Evolutionary conservation across 2,888 invertebrate genomes (phyloP).

Genomic region (Ferdinandea cuprea): DNA sequence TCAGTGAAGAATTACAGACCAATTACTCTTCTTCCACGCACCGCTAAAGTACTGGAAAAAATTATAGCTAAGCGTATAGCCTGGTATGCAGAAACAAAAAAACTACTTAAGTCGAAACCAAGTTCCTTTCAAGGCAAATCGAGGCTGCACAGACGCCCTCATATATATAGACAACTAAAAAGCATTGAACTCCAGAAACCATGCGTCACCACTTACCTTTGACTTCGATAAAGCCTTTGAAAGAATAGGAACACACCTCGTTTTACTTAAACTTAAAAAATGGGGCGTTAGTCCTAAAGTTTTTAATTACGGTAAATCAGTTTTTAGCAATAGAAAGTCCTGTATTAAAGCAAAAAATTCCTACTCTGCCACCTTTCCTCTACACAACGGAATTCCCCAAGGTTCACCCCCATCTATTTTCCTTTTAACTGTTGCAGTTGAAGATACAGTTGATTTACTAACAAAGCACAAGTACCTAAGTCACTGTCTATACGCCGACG

Average conservation of each 20-base stretch:
- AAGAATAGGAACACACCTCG: too few species aligned
- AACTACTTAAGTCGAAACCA: too few species aligned
- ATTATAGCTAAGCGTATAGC: too few species aligned
- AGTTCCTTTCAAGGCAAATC: neutral
- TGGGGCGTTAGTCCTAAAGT: too few species aligned
- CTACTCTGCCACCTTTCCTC: conserved; percentile 1
- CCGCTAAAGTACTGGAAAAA: too few species aligned
- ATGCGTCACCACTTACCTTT: conserved; percentile 1
- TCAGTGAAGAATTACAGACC: too few species aligned
- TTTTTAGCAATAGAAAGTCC: conserved; percentile 7
- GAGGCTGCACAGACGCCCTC: too few species aligned
- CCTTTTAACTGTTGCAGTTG: conserved; percentile 2
- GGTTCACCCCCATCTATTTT: conserved; percentile 10
- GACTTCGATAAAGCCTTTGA: too few species aligned
- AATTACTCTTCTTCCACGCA: too few species aligned
- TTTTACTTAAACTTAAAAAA: conserved; percentile 6
- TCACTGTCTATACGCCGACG: conserved; percentile 19
- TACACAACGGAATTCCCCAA: conserved; percentile 7
- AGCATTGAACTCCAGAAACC: conserved; percentile 11
- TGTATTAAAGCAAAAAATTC: conserved; percentile 8
- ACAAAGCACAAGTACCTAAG: conserved; percentile 9
- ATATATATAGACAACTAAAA: neutral
- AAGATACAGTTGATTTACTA: neutral
- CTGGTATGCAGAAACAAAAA: too few species aligned
- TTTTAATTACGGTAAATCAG: neutral